Conservation (phyloP, 2,888 invertebrate genomes). For the Diadromus collaris region DNA sequence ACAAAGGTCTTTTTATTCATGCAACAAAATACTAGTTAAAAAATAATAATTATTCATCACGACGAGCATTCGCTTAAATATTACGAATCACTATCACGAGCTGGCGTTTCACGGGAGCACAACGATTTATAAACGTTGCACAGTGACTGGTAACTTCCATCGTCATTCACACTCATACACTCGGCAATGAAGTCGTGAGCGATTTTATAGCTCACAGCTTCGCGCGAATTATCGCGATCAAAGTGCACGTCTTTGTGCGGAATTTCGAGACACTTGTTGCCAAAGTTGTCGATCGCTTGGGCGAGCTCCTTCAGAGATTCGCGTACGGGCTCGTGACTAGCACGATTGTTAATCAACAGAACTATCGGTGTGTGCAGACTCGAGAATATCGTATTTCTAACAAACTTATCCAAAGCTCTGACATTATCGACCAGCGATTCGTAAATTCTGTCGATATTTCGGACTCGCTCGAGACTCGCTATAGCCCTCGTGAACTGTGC, state of each 20-base stretch:
- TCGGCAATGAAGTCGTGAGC: conserved; percentile 58
- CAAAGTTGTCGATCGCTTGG: conserved; percentile 58
- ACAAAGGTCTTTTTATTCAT: too few species aligned
- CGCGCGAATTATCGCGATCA: conserved; percentile 6
- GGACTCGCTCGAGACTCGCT: conserved; percentile 37
- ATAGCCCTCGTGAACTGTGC: conserved; percentile 57
- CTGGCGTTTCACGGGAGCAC: conserved; percentile 2
- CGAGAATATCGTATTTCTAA: conserved; percentile 54
- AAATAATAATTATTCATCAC: too few species aligned
- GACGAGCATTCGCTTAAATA: neutral
- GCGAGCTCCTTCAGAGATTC: conserved; percentile 55
- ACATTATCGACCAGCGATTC: conserved; percentile 56
- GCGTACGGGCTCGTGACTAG: conserved; percentile 12
- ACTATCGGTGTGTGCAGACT: conserved; percentile 52
- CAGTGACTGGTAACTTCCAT: conserved; percentile 43
- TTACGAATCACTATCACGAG: conserved; percentile 7
- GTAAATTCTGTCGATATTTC: conserved; percentile 53
- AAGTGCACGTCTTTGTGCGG: conserved; percentile 12
- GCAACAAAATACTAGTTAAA: too few species aligned
- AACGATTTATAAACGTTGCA: conserved; percentile 43
- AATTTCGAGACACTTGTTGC: conserved; percentile 56
- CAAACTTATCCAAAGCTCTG: conserved; percentile 46
- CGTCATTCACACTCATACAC: conserved; percentile 40
- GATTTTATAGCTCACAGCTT: conserved; percentile 34
- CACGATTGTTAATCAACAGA: conserved; percentile 48